A percentile compares a stretch with the other conserved stretches of the same genome.
phyloP scores from a whole-genome alignment of 2,888 invertebrate species.

The Colletes collaris region DNA sequence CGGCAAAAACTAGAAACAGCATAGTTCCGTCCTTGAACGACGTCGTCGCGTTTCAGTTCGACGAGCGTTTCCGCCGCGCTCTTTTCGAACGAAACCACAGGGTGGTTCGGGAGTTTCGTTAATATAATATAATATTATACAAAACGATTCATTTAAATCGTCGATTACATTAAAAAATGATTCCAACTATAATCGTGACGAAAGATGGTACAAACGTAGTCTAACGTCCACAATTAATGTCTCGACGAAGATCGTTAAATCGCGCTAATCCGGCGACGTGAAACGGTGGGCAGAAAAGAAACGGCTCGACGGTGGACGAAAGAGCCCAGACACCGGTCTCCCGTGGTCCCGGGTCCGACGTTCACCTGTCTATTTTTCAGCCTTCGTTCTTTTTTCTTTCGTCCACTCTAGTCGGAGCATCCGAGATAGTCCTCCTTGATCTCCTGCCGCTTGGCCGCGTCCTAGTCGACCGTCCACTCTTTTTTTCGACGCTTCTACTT shows the following conservation, averaged over 20 bases:
- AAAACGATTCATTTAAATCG: too few relatives aligned
- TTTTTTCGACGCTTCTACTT: slow-evolving; percentile 68
- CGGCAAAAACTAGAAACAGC: neutral
- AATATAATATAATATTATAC: too few relatives aligned
- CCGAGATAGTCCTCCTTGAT: slow-evolving; percentile 42
- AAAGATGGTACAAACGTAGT: slow-evolving; percentile 45
- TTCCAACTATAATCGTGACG: slow-evolving; percentile 24
- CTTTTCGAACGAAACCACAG: slow-evolving; percentile 10
- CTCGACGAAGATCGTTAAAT: slow-evolving; percentile 32
- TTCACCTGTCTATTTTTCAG: neutral
- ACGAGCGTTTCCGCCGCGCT: neutral
- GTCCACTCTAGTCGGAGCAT: neutral
- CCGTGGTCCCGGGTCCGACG: neutral
- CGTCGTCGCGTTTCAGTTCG: slow-evolving; percentile 33
- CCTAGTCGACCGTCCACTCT: slow-evolving; percentile 38
- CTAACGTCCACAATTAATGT: slow-evolving; percentile 57
- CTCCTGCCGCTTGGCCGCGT: slow-evolving; percentile 49
- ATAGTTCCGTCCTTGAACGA: slow-evolving; percentile 26
- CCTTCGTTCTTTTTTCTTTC: neutral
- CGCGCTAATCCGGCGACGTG: slow-evolving; percentile 34
- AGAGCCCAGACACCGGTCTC: neutral
- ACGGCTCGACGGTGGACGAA: neutral
- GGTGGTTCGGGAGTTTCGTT: too few relatives aligned
- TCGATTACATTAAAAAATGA: too few relatives aligned
- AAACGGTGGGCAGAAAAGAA: slow-evolving; percentile 13